These are phyloP conservation scores for Philonicus albiceps DNA, from an alignment of 2,888 invertebrate genomes.

Conservation along the genomic window DNA sequence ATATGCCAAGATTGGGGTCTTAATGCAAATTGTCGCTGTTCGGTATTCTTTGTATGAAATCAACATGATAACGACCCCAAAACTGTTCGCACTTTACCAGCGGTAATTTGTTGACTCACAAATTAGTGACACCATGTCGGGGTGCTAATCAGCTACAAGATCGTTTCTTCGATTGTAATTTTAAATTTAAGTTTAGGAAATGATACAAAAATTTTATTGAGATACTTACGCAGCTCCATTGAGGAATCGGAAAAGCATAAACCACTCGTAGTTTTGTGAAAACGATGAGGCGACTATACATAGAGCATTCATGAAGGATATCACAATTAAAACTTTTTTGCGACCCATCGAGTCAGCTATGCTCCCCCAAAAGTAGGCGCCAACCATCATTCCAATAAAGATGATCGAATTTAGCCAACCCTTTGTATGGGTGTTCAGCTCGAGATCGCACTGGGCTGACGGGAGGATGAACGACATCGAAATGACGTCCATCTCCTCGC, in stretches of 20 bases:
- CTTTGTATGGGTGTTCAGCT: constrained; percentile 85
- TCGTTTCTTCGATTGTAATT: neutral
- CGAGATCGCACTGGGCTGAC: constrained; percentile 90
- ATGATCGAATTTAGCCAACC: constrained; percentile 82
- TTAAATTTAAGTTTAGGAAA: neutral
- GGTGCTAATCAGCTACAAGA: neutral
- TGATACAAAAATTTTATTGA: constrained; percentile 35
- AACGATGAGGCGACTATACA: constrained; percentile 92
- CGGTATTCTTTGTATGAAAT: neutral
- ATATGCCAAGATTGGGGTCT: neutral
- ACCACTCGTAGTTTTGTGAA: constrained; percentile 85
- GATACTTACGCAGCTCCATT: constrained; percentile 91
- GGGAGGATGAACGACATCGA: constrained; percentile 95
- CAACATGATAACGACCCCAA: neutral
- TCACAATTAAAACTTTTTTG: constrained; percentile 86
- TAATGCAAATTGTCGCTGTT: neutral
- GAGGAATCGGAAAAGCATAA: constrained; percentile 89
- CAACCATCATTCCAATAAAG: constrained; percentile 92
- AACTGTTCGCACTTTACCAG: neutral
- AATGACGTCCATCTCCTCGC: constrained; percentile 96
- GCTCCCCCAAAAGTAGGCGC: constrained; percentile 92
- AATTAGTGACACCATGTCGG: neutral
- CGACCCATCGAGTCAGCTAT: constrained; percentile 89
- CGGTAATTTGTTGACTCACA: neutral
- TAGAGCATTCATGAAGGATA: constrained; percentile 87